Percentiles rank a stretch among this genome's conserved stretches.
Evolutionary conservation across 2,888 invertebrate genomes (phyloP).

Genomic region (Sthenelais limicola): DNA sequence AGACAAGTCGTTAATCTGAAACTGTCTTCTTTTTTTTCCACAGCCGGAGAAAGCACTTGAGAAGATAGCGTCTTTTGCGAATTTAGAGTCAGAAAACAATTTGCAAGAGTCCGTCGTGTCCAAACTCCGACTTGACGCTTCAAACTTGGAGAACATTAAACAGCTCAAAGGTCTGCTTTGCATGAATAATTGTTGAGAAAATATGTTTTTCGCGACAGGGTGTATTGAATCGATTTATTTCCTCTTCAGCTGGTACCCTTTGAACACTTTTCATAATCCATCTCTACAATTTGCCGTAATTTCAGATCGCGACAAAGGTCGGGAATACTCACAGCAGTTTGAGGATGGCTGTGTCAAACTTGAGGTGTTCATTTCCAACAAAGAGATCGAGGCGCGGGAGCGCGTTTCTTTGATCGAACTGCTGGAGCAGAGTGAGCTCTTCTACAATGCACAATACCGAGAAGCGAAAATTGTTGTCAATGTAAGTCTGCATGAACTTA

Average conservation of each 20-base stretch:
- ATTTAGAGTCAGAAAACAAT: conserved; percentile 83
- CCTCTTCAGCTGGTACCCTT: background rate
- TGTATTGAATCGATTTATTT: too few relatives aligned
- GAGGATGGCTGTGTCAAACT: conserved; percentile 86
- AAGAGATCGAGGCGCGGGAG: conserved; percentile 87
- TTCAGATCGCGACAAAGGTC: conserved; percentile 86
- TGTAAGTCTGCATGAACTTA: conserved; percentile 79
- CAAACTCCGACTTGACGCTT: conserved; percentile 83
- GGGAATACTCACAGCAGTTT: conserved; percentile 89
- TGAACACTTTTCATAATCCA: background rate
- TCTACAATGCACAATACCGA: conserved; percentile 90
- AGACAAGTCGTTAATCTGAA: too few relatives aligned
- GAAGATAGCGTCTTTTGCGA: conserved; percentile 83
- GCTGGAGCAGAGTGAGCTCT: conserved; percentile 82
- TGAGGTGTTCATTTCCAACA: conserved; percentile 82
- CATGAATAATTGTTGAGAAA: background rate
- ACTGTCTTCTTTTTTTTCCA: too few relatives aligned
- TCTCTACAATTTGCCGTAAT: conserved; percentile 6
- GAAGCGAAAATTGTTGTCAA: conserved; percentile 97
- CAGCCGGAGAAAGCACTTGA: conserved; percentile 66
- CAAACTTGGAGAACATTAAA: conserved; percentile 78
- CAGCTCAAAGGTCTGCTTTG: conserved; percentile 80
- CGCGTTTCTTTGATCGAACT: conserved; percentile 84
- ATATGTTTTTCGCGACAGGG: too few relatives aligned
- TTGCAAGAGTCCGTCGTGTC: conserved; percentile 81